Evolutionary conservation across 2,797 vertebrate species (phyloP).

Genomic region (Typhlichthys eigenmanni): DNA sequence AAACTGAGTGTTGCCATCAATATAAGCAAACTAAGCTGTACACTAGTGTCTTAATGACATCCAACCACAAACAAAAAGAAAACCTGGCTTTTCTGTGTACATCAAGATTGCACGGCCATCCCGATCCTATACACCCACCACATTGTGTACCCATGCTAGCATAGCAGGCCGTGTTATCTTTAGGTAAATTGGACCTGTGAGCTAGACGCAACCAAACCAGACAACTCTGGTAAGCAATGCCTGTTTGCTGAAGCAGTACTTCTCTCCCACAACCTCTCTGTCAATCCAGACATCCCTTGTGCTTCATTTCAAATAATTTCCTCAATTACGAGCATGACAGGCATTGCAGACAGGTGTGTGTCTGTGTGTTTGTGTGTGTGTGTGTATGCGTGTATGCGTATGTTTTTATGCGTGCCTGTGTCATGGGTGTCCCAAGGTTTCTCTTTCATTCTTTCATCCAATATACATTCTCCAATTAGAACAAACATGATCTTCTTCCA

Average conservation of each 20-base stretch:
- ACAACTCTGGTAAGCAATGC: too few species aligned
- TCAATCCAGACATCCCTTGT: not conserved
- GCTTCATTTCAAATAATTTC: not conserved
- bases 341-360: conserved; percentile 23
- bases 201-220: conserved; percentile 7
- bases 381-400: conserved; percentile 21
- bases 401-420: conserved; percentile 15
- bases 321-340: conserved; percentile 30
- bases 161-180: not conserved
- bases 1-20: conserved; percentile 57
- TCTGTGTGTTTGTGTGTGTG: conserved; percentile 19
- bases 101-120: conserved; percentile 67
- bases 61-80: conserved; percentile 41
- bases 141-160: conserved; percentile 18
- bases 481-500: conserved; percentile 60
- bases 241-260: too few species aligned
- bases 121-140: conserved; percentile 39
- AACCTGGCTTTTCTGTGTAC: conserved; percentile 47
- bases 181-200: too few species aligned
- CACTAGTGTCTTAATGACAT: conserved; percentile 71
- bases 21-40: conserved; percentile 65
- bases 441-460: conserved; percentile 50
- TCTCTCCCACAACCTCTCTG: not conserved
- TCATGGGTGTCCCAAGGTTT: conserved; percentile 17
- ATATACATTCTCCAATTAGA: conserved; percentile 62